A percentile compares a stretch with the other conserved stretches of the same genome.
Conservation (phyloP, 1,140 invertebrate species). For the Oppia nitens region DNA sequence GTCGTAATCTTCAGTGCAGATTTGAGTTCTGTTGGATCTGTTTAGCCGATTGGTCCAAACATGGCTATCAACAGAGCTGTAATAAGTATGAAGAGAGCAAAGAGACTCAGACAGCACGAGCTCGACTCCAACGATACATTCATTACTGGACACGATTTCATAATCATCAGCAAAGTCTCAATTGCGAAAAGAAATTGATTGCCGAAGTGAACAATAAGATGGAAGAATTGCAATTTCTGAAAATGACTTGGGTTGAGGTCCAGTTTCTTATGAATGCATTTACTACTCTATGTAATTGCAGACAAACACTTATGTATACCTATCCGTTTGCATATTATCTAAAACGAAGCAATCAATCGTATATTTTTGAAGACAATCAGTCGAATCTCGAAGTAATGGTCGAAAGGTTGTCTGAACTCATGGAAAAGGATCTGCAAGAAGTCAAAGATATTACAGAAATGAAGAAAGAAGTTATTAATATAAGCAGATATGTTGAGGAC, state of each 20-base stretch:
- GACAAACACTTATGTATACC: slow-evolving; percentile 96
- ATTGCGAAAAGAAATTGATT: slow-evolving; percentile 85
- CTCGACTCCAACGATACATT: slow-evolving; percentile 95
- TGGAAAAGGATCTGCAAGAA: slow-evolving; percentile 52
- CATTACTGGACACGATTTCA: slow-evolving; percentile 99
- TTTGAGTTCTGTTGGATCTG: slow-evolving; percentile 60
- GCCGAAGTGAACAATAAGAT: slow-evolving; percentile 74
- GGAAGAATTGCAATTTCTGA: slow-evolving; percentile 67
- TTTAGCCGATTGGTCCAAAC: slow-evolving; percentile 51
- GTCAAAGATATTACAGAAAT: not conserved
- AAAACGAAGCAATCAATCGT: slow-evolving; percentile 77
- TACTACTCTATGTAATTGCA: slow-evolving; percentile 75
- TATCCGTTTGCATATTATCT: slow-evolving; percentile 99
- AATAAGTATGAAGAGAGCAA: slow-evolving; percentile 50
- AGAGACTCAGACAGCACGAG: slow-evolving; percentile 45
- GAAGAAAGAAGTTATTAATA: slow-evolving; percentile 5
- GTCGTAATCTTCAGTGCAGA: slow-evolving; percentile 41
- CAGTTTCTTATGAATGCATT: slow-evolving; percentile 94
- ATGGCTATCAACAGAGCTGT: slow-evolving; percentile 66
- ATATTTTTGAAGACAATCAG: slow-evolving; percentile 76
- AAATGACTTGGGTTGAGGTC: slow-evolving; percentile 99
- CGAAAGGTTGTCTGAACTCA: slow-evolving; percentile 97
- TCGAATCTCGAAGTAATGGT: slow-evolving; percentile 96
- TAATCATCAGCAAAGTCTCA: slow-evolving; percentile 93
- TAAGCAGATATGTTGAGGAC: slow-evolving; percentile 79